These are phyloP conservation scores for Orthonychiurus folsomi DNA, from an alignment of 2,888 invertebrate genomes.

Conservation along the genomic window DNA sequence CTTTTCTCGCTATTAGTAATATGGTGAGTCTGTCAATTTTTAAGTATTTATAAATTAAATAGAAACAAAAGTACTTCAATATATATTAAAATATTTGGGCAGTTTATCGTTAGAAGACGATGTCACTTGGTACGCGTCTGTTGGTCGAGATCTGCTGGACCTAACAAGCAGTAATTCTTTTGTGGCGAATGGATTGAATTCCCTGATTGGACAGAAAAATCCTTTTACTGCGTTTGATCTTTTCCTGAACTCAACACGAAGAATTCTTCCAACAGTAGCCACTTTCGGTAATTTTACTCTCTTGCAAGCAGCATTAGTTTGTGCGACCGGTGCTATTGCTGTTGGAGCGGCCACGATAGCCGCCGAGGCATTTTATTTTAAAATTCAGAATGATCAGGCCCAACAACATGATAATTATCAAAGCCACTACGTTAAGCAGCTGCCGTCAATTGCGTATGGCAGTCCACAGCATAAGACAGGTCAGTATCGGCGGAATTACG, in stretches of 20 bases:
- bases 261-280: conserved; percentile 18
- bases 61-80: no score
- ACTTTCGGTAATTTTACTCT: conserved; percentile 31
- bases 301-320: conserved; percentile 25
- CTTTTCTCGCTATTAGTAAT: no score
- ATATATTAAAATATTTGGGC: no score
- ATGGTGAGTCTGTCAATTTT: no score
- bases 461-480: not conserved
- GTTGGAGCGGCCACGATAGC: conserved; percentile 14
- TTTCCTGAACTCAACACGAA: conserved; percentile 19
- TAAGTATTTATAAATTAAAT: no score
- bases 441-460: not conserved
- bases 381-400: conserved; percentile 14
- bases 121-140: not conserved
- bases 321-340: conserved; percentile 19
- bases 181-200: not conserved
- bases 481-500: not conserved
- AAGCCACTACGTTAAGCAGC: not conserved
- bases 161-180: not conserved
- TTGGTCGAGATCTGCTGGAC: not conserved
- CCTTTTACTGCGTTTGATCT: conserved; percentile 15
- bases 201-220: not conserved
- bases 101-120: not conserved
- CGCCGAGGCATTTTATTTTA: conserved; percentile 23
- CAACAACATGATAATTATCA: conserved; percentile 11